Base-by-base conservation (phyloP, 2,797 vertebrate genomes). In the Labeo calbasu region DNA sequence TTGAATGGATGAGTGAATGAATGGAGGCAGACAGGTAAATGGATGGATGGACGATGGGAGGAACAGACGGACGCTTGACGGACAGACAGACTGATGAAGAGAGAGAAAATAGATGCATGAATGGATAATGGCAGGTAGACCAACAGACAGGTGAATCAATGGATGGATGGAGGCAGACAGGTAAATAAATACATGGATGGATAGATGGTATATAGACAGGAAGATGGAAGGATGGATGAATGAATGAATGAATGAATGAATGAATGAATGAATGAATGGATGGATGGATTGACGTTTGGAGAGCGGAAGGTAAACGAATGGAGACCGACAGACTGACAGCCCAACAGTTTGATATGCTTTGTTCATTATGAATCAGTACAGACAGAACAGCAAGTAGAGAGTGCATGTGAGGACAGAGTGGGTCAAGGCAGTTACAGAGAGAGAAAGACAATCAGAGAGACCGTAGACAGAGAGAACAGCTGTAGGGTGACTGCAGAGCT, bases 401-500 rank as follows among this genome's bases (percentile, higher is more conserved):
- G 66, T 46, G 76, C n/a, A 61, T 63, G 57, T 19, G 46, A 79
- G 55, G 68, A 84, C 53, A 72, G 28, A 65, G 1, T 25, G 9
- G 6, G n/a, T 5, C 23, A 72, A 21, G 11, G 53, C 10, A 70
- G 50, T 8, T 25, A 25, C 32, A 50, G 28, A 79, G 13, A 83
- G 23, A 78, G 53, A 79, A 72, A 78, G 43, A 78, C 76, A 79
- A 65, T 51, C 68, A 61, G 25, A 61, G 55, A 46, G 21, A 36
- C 17, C 71, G 53, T 69, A 61, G 65, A 84, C 19, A 59, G 53
- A 23, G 43, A 61, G 46, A 79, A 84, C 82, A 77, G 82, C 51
- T 77, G 32, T 77, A 83, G 75, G 73, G 82, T 83, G 73, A 77
- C 50, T 77, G 63, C 73, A 83, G 23, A 68, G 50, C 82, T 48